Evolutionary conservation across 2,888 invertebrate genomes (phyloP).

Genomic region (Agonopterix arenella): DNA sequence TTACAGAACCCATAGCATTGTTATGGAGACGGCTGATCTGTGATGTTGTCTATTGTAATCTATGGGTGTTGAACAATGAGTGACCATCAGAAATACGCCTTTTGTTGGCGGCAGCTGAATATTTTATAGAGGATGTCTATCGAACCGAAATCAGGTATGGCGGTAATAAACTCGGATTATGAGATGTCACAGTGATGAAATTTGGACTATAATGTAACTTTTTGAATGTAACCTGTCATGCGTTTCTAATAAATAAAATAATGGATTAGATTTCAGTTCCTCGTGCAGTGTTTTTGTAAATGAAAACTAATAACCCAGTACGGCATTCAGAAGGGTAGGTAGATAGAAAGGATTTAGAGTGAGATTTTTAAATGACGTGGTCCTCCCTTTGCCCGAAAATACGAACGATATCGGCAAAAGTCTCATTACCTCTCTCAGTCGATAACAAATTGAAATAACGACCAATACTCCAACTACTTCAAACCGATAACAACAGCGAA

Average conservation of each 20-base stretch:
- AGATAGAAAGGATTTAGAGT: no score
- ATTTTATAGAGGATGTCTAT: slow-evolving; percentile 56
- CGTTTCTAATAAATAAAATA: no score
- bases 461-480: slow-evolving; percentile 28
- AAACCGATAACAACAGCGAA: slow-evolving; percentile 47
- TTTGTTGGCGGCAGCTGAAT: slow-evolving; percentile 61
- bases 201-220: background rate
- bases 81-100: slow-evolving; percentile 59
- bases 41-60: slow-evolving; percentile 58
- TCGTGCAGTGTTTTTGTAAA: no score
- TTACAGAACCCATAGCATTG: slow-evolving; percentile 58
- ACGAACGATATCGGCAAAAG: no score
- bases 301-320: no score
- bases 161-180: slow-evolving; percentile 20
- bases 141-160: slow-evolving; percentile 41
- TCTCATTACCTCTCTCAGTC: background rate
- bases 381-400: no score
- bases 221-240: no score
- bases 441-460: slow-evolving; percentile 20
- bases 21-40: slow-evolving; percentile 55
- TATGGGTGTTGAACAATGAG: slow-evolving; percentile 60
- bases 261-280: no score
- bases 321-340: no score
- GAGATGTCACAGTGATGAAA: background rate
- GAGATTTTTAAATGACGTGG: no score